A percentile compares a stretch with the other conserved stretches of the same genome.
Evolutionary conservation across 2,888 invertebrate genomes (phyloP).

Genomic region (Drosophila neotestacea): DNA sequence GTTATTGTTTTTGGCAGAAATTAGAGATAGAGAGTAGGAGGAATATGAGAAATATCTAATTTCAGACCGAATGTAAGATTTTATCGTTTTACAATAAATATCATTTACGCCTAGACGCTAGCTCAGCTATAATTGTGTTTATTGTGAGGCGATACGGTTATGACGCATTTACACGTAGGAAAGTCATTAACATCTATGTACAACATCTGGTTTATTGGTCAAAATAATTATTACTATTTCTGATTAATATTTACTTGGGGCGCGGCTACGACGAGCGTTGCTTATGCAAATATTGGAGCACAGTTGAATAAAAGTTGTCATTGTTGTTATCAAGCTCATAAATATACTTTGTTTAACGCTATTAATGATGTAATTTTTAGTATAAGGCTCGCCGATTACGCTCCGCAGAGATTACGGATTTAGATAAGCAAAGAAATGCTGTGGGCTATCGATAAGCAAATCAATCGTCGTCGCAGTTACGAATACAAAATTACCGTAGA

Average conservation of each 20-base stretch:
- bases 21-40: neutral
- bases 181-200: constrained; percentile 56
- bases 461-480: neutral
- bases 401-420: constrained; percentile 5
- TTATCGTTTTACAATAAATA: neutral
- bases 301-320: constrained; percentile 16
- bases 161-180: constrained; percentile 51
- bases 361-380: constrained; percentile 47
- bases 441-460: constrained; percentile 20
- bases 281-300: constrained; percentile 32
- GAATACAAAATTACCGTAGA: too few species aligned
- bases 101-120: neutral
- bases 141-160: constrained; percentile 28
- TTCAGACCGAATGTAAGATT: neutral
- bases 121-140: constrained; percentile 1
- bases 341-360: constrained; percentile 37
- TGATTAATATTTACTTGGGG: constrained; percentile 45
- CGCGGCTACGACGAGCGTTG: constrained; percentile 19
- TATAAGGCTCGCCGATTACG: neutral
- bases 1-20: constrained; percentile 21
- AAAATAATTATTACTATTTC: constrained; percentile 36
- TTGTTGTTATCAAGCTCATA: constrained; percentile 47
- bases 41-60: neutral
- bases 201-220: constrained; percentile 28
- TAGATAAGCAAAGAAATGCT: constrained; percentile 29